A percentile compares a stretch with the other conserved stretches of the same genome.
These are phyloP conservation scores for Palythoa heliodiscus DNA, from an alignment of 92 coral and sea anemone genomes.

Conservation along the genomic window DNA sequence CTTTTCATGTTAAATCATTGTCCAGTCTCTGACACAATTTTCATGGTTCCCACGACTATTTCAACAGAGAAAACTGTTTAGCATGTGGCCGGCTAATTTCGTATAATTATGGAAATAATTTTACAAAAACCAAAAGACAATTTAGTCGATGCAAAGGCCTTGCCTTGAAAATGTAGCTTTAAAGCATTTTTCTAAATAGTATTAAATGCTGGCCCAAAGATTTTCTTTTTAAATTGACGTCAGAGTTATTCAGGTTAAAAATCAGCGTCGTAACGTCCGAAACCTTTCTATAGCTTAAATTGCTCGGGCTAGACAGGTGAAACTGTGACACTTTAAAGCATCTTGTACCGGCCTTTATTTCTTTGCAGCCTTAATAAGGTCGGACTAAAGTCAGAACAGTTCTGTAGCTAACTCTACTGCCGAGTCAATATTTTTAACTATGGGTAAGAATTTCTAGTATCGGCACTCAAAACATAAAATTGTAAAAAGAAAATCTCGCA, in stretches of 20 bases:
- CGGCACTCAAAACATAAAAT: neutral
- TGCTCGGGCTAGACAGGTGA: conserved; percentile 25
- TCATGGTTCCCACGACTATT: neutral
- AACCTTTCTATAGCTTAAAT: neutral
- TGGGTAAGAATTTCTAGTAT: conserved; percentile 24
- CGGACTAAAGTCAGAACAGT: neutral
- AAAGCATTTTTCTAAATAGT: neutral
- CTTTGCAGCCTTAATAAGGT: neutral
- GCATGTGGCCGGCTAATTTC: conserved; percentile 4
- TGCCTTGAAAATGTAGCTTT: neutral
- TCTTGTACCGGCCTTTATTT: neutral
- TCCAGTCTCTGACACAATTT: neutral
- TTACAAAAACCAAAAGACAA: conserved; percentile 13
- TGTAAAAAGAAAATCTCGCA: neutral
- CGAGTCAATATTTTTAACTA: neutral
- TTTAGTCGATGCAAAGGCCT: conserved; percentile 3
- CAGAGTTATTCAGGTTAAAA: neutral
- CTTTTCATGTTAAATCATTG: neutral
- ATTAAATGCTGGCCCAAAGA: neutral
- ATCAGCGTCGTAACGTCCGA: neutral
- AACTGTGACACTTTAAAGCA: neutral
- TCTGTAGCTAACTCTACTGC: neutral
- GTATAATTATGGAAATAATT: conserved; percentile 6
- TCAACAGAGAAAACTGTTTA: conserved; percentile 5
- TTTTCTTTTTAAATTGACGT: neutral